phyloP scores from a whole-genome alignment of 2,797 vertebrate genomes.

The Sebastes minor region DNA sequence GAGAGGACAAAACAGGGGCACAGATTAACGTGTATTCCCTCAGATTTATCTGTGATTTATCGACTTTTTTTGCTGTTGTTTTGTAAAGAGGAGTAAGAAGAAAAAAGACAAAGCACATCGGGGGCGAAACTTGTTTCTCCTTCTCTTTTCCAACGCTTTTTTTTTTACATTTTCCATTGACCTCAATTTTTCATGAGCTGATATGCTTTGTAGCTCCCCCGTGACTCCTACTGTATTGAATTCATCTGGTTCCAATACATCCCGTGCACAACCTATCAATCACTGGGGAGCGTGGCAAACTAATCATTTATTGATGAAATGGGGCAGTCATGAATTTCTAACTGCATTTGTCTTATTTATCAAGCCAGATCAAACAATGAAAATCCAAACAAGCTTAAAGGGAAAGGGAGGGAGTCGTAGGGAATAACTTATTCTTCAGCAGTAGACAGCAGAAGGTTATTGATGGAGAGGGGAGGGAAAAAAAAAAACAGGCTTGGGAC shows the following conservation, averaged over 20 bases:
- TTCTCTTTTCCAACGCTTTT: constrained; percentile 43
- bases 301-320: constrained; percentile 89
- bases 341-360: constrained; percentile 89
- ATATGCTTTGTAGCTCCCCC: constrained; percentile 82
- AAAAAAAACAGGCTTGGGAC: constrained; percentile 37
- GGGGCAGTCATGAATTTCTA: constrained; percentile 85
- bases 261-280: constrained; percentile 85
- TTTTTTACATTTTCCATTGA: constrained; percentile 77
- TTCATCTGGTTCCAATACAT: constrained; percentile 88
- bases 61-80: constrained; percentile 42
- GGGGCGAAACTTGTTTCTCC: constrained; percentile 67
- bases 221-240: constrained; percentile 82
- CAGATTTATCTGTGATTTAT: constrained; percentile 46
- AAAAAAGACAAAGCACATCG: constrained; percentile 34
- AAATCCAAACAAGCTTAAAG: constrained; percentile 87
- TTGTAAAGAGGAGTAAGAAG: constrained; percentile 19
- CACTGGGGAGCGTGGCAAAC: constrained; percentile 83
- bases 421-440: constrained; percentile 83
- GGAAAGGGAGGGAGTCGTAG: constrained; percentile 72
- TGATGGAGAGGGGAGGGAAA: constrained; percentile 71
- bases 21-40: constrained; percentile 45
- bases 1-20: constrained; percentile 26
- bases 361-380: constrained; percentile 88
- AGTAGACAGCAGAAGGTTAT: constrained; percentile 79
- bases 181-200: constrained; percentile 85